Evolutionary conservation across 1,140 invertebrate genomes (phyloP), one percentile per base, ranked within the genome.

Genomic region (Drosophila melanica): DNA sequence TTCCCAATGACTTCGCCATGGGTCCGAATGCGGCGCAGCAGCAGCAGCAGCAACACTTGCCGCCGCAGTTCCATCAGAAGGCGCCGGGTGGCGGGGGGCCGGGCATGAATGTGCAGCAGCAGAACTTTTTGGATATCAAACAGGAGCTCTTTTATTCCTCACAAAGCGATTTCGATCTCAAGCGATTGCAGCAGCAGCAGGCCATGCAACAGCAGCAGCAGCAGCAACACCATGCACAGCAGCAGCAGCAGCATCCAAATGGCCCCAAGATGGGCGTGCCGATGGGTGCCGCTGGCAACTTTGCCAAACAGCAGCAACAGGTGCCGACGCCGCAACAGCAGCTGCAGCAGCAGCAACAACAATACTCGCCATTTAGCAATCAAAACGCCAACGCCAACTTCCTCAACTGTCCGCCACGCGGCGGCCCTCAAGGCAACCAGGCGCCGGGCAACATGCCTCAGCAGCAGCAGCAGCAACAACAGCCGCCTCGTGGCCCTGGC

Each of bases 361-460:
- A 94, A 91, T 95, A 95, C 91, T 95, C 95, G 72, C 94, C 95
- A 3, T 95, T 87, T 47, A 79, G 95, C 77, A 94, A 94, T n/a
- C 84, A 90, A 62, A 91, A 81, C 18, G 68, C 84, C 23, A 90
- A 84, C 42, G 87, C 81, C 73, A 90, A 89, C 71, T 91, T 91
- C 72, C 90, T 91, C 69, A 90, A 89, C 54, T 86, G 89, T 18
- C 86, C 79, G 70, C 77, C 80, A 12, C 75, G 85, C 27, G 74
- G 74, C 42, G 94, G 94, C 1, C 95, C 94, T 70, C 94, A 94
- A 3, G 94, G 95, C 68, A 75, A 75, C 35, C 80, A 79, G 59
- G 48, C 70, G 59, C 63, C 59, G 94, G 95, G 90, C 93, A 93
- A 55, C 94, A 12, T 94, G 93, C 71, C 91, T 55, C 64, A 85